These are phyloP conservation scores for Anableps anableps DNA, from an alignment of 2,797 vertebrate genomes.

Conservation along the genomic window DNA sequence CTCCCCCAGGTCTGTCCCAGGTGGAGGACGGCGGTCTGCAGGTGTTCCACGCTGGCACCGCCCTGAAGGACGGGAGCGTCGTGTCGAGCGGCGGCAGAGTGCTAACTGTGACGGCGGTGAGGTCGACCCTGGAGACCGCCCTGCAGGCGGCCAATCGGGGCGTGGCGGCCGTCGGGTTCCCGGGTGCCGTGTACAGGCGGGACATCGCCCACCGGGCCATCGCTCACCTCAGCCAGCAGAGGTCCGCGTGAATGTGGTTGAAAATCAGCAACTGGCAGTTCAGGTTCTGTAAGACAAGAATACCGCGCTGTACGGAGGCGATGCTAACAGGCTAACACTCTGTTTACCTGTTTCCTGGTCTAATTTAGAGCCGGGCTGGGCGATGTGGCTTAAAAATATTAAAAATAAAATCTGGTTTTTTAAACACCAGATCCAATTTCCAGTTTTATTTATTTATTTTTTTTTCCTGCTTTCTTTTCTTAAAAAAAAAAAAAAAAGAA, in stretches of 20 bases:
- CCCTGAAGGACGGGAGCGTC: slow-evolving; percentile 82
- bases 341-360: too few relatives aligned
- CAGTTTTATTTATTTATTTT: too few relatives aligned
- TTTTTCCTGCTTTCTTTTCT: too few relatives aligned
- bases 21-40: slow-evolving; percentile 84
- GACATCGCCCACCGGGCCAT: slow-evolving; percentile 92
- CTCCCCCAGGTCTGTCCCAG: slow-evolving; percentile 82
- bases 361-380: too few relatives aligned
- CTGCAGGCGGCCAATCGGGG: slow-evolving; percentile 86
- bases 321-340: too few relatives aligned
- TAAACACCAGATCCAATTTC: too few relatives aligned
- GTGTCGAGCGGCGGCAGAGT: slow-evolving; percentile 93
- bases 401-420: too few relatives aligned
- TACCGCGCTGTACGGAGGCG: too few relatives aligned
- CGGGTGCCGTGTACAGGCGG: slow-evolving; percentile 85
- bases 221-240: slow-evolving; percentile 84
- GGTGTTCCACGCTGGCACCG: slow-evolving; percentile 94
- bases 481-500: too few relatives aligned
- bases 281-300: too few relatives aligned
- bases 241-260: slow-evolving; percentile 80
- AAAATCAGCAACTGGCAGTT: too few relatives aligned
- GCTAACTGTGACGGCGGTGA: slow-evolving; percentile 87
- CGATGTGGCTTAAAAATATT: too few relatives aligned
- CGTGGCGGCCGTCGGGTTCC: slow-evolving; percentile 84
- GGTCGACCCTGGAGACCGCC: slow-evolving; percentile 80